A percentile compares a stretch with the other conserved stretches of the same genome.
phyloP scores from a whole-genome alignment of 2,113 vertebrate species.

The Alexandromys fortis region DNA sequence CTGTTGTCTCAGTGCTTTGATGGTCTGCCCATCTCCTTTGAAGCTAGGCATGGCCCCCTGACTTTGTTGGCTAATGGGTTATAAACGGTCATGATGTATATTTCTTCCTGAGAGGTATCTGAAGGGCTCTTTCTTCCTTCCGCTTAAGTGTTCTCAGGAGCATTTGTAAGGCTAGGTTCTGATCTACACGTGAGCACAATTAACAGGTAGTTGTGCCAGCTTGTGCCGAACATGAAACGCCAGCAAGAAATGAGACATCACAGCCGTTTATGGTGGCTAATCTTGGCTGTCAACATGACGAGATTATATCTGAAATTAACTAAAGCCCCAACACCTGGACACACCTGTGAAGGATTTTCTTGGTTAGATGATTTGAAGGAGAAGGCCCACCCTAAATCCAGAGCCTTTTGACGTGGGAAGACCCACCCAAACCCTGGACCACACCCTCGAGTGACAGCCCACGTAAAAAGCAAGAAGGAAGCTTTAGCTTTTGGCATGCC shows the following conservation, averaged over 20 bases:
- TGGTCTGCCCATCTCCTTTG: not conserved
- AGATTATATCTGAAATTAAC: not conserved
- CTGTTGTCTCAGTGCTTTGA: too few relatives aligned
- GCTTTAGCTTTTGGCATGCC: not conserved
- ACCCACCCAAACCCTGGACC: not conserved
- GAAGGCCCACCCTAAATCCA: not conserved
- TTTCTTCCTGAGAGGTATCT: not conserved
- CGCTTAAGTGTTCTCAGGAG: not conserved
- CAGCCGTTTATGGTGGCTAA: not conserved
- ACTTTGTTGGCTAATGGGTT: not conserved
- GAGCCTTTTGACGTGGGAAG: not conserved
- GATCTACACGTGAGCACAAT: not conserved
- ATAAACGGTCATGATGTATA: not conserved
- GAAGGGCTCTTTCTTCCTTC: not conserved
- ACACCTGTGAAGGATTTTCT: not conserved
- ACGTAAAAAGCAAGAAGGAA: not conserved
- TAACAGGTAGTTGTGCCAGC: not conserved
- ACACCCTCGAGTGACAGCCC: not conserved
- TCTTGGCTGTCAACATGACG: not conserved
- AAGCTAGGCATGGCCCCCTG: accelerated
- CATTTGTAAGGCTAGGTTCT: not conserved
- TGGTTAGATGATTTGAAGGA: not conserved
- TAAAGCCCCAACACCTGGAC: not conserved
- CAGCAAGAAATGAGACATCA: not conserved
- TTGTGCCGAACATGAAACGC: not conserved